phyloP scores from a whole-genome alignment of 2,113 vertebrate genomes.

The Anoplopoma fimbria region DNA sequence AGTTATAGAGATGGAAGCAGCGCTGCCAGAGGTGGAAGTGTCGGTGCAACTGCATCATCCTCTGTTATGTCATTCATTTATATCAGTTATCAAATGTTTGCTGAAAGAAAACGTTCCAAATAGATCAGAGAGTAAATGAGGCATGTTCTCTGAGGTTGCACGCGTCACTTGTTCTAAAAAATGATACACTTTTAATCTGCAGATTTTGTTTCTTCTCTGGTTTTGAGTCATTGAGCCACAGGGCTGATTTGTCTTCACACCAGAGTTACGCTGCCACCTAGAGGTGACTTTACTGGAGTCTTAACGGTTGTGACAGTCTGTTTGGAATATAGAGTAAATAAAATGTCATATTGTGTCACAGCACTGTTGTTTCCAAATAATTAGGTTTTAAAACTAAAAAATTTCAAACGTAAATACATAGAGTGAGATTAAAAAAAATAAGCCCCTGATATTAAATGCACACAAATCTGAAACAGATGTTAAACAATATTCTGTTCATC shows the following conservation, averaged over 20 bases:
- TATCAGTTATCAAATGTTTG: neutral
- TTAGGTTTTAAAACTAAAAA: neutral
- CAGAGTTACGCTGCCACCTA: slow-evolving; percentile 70
- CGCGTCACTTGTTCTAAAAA: neutral
- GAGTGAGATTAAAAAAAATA: neutral
- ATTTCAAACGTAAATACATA: neutral
- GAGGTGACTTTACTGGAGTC: slow-evolving; percentile 35
- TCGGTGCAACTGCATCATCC: neutral
- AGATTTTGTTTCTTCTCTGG: slow-evolving; percentile 8
- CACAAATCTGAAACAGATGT: neutral
- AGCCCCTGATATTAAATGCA: neutral
- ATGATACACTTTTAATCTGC: neutral
- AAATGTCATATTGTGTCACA: neutral
- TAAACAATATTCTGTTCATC: neutral
- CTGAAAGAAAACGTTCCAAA: neutral
- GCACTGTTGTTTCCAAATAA: neutral
- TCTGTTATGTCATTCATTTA: neutral
- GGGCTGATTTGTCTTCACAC: slow-evolving; percentile 12
- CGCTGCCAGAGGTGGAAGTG: neutral
- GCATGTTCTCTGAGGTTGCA: neutral
- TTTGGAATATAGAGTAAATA: neutral
- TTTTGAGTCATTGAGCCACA: slow-evolving; percentile 27
- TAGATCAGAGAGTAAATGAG: neutral
- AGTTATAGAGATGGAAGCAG: neutral
- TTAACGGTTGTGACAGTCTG: neutral